These are phyloP conservation scores for Epizoanthus scotinus DNA, from an alignment of 92 coral and sea anemone genomes.

Conservation along the genomic window DNA sequence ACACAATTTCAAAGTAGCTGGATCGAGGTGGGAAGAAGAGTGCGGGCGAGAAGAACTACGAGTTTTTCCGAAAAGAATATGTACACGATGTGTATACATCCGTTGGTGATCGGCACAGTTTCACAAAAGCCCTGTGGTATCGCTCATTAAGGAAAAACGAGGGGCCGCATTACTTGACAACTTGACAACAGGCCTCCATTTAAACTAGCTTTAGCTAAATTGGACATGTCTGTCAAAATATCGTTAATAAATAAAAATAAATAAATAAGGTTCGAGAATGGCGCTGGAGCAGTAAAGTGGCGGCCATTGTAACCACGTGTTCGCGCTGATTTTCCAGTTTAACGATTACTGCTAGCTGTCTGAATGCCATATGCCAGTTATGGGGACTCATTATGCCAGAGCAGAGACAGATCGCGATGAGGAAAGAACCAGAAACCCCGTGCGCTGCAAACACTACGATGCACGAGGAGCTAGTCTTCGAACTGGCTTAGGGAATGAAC, in stretches of 20 bases:
- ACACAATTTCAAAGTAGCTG: conserved; percentile 43
- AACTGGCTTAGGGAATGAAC: conserved; percentile 22
- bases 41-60: conserved; percentile 52
- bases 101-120: neutral
- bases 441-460: conserved; percentile 55
- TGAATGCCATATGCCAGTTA: conserved; percentile 59
- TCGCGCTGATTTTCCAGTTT: conserved; percentile 50
- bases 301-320: conserved; percentile 63
- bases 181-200: too few relatives aligned
- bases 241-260: too few relatives aligned
- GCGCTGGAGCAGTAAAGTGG: conserved; percentile 50
- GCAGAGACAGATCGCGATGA: conserved; percentile 47
- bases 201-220: too few relatives aligned
- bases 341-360: conserved; percentile 55
- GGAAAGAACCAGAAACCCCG: conserved; percentile 52
- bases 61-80: conserved; percentile 40
- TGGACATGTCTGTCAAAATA: too few relatives aligned
- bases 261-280: conserved; percentile 18
- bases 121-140: conserved; percentile 48
- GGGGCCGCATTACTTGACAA: conserved; percentile 46
- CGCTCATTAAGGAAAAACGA: conserved; percentile 52
- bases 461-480: conserved; percentile 35
- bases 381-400: conserved; percentile 56
- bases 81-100: conserved; percentile 41
- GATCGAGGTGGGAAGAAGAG: conserved; percentile 40